Evolutionary conservation across 2,113 vertebrate genomes (phyloP).

Genomic region (Mirza zaza): DNA sequence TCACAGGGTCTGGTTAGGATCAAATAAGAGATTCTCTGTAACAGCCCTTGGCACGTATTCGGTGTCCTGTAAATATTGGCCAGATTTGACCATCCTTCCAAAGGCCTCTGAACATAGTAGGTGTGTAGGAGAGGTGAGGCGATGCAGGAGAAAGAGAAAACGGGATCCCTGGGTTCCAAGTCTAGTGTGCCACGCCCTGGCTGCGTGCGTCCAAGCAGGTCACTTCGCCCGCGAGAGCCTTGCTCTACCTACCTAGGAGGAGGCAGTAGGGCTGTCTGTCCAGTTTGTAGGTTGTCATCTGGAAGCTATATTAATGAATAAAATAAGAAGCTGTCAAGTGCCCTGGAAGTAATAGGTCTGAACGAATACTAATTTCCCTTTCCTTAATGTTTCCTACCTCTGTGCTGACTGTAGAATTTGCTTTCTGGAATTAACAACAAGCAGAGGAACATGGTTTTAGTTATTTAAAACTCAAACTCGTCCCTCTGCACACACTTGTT

Average conservation of each 20-base stretch:
- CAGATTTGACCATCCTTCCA: not conserved
- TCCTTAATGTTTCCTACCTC: too few species aligned
- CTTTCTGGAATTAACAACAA: not conserved
- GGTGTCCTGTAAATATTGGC: not conserved
- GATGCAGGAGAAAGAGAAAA: not conserved
- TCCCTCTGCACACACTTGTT: not conserved
- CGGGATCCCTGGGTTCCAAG: not conserved
- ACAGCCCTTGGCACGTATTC: not conserved
- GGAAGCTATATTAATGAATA: not conserved
- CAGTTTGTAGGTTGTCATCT: not conserved
- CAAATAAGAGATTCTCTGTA: not conserved
- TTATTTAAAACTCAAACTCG: not conserved
- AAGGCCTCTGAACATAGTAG: rapidly evolving
- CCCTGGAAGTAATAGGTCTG: not conserved
- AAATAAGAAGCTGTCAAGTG: not conserved
- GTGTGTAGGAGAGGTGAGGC: not conserved
- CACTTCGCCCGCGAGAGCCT: not conserved
- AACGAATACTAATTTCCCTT: not conserved
- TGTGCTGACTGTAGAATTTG: not conserved
- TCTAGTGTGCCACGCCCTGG: not conserved
- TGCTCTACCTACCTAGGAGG: not conserved
- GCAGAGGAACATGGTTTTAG: not conserved
- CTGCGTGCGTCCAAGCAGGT: not conserved
- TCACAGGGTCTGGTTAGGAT: not conserved
- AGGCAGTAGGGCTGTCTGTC: not conserved